A percentile compares a stretch with the other conserved stretches of the same genome.
Evolutionary conservation across 2,797 vertebrate species (phyloP).

Genomic region (Neolamprologus multifasciatus): DNA sequence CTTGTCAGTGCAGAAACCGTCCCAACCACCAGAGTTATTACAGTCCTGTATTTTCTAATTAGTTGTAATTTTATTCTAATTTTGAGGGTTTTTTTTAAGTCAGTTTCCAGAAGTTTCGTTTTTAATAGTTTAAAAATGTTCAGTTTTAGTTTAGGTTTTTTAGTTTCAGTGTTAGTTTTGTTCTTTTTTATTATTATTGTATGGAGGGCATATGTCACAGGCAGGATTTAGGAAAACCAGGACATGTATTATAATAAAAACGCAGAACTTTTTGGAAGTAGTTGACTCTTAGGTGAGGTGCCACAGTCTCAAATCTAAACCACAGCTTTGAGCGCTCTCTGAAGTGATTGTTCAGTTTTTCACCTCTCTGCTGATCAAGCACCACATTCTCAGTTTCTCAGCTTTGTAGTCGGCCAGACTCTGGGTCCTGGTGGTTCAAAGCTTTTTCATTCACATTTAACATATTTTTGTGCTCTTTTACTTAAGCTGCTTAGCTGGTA

Average conservation of each 20-base stretch:
- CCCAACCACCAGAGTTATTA: not conserved
- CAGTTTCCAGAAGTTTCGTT: rapidly evolving
- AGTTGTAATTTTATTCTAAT: not conserved
- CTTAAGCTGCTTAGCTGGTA: not conserved
- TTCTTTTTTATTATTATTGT: not conserved
- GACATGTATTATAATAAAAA: not conserved
- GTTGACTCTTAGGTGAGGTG: not conserved
- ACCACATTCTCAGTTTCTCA: not conserved
- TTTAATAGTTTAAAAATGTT: not conserved
- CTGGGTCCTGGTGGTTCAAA: not conserved
- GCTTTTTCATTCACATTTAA: not conserved
- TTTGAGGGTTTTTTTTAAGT: not conserved
- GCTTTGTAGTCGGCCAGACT: not conserved
- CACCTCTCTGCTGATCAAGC: not conserved
- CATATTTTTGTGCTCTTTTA: not conserved
- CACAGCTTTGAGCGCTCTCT: not conserved
- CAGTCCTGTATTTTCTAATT: not conserved
- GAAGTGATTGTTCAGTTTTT: not conserved
- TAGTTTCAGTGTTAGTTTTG: not conserved
- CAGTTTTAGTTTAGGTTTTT: not conserved
- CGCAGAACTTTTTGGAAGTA: not conserved
- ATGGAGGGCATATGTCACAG: not conserved
- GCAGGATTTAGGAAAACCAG: not conserved
- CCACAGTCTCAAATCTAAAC: not conserved
- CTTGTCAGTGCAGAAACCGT: not conserved